Evolutionary conservation across 2,888 invertebrate species (phyloP).

Genomic region (Neocrepidodera transversa): DNA sequence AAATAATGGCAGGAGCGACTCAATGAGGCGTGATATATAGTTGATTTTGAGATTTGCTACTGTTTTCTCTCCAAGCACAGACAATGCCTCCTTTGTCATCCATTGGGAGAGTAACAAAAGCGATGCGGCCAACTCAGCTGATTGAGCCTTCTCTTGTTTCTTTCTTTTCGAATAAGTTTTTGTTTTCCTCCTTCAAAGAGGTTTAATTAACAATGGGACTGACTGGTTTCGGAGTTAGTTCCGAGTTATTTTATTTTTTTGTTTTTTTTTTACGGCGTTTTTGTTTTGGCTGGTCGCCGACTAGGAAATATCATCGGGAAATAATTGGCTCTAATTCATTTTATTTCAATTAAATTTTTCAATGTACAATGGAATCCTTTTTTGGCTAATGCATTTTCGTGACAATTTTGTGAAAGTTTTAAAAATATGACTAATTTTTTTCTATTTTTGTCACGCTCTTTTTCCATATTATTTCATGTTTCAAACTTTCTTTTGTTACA

Average conservation of each 20-base stretch:
- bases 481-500: too few species aligned
- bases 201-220: slow-evolving; percentile 38
- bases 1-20: slow-evolving; percentile 23
- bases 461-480: too few species aligned
- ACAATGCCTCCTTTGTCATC: slow-evolving; percentile 41
- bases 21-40: slow-evolving; percentile 41
- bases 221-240: slow-evolving; percentile 20
- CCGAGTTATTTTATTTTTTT: slow-evolving; percentile 11
- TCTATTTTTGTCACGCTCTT: too few species aligned
- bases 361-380: too few species aligned
- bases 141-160: slow-evolving; percentile 36
- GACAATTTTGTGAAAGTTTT: too few species aligned
- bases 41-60: slow-evolving; percentile 40
- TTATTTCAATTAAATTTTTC: neutral
- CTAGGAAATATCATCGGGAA: slow-evolving; percentile 1
- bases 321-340: slow-evolving; percentile 11
- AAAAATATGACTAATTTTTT: too few species aligned
- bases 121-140: slow-evolving; percentile 35
- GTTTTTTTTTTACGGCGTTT: slow-evolving; percentile 11
- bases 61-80: slow-evolving; percentile 40
- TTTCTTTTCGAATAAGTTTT: slow-evolving; percentile 30
- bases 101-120: slow-evolving; percentile 37
- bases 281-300: slow-evolving; percentile 4
- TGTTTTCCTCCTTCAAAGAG: slow-evolving; percentile 33
- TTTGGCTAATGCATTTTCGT: too few species aligned